Percentiles rank a stretch among this genome's conserved stretches.
Evolutionary conservation across 1,140 invertebrate genomes (phyloP).

Genomic region (Akabosia matsudoensis): DNA sequence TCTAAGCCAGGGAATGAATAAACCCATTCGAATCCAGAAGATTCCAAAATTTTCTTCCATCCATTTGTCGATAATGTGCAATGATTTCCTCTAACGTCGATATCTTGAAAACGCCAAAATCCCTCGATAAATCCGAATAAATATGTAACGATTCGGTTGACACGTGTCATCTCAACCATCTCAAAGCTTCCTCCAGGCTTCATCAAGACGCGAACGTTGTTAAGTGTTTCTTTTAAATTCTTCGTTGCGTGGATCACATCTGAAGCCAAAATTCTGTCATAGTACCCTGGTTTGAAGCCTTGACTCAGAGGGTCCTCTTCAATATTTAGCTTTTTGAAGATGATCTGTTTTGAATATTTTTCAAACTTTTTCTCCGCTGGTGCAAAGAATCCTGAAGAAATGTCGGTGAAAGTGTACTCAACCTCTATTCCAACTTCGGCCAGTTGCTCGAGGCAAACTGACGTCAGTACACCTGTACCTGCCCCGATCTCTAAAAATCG

Average conservation of each 20-base stretch:
- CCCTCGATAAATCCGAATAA: conserved; percentile 36
- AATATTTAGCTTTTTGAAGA: conserved; percentile 24
- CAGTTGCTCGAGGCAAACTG: neutral
- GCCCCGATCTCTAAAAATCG: conserved; percentile 29
- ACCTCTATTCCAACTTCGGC: neutral
- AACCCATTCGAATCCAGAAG: conserved; percentile 21
- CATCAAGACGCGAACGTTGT: conserved; percentile 6
- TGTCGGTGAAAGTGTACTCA: conserved; percentile 32
- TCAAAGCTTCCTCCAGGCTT: conserved; percentile 7
- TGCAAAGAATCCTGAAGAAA: conserved; percentile 28
- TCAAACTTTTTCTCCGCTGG: conserved; percentile 28
- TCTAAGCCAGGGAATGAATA: neutral
- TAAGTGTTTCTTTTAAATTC: neutral
- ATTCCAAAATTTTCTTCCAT: conserved; percentile 13
- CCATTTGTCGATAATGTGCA: neutral
- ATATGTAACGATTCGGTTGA: neutral
- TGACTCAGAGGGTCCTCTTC: conserved; percentile 26
- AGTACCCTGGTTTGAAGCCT: conserved; percentile 28
- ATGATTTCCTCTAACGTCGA: neutral
- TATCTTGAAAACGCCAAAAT: conserved; percentile 37
- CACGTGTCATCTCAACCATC: neutral
- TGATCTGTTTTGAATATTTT: neutral
- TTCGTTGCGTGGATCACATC: conserved; percentile 32
- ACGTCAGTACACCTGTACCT: conserved; percentile 2
- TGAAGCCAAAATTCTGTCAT: conserved; percentile 20